Evolutionary conservation across 1,140 invertebrate genomes (phyloP), one percentile per base, ranked within the genome.

Genomic region (Colletes latitarsis): DNA sequence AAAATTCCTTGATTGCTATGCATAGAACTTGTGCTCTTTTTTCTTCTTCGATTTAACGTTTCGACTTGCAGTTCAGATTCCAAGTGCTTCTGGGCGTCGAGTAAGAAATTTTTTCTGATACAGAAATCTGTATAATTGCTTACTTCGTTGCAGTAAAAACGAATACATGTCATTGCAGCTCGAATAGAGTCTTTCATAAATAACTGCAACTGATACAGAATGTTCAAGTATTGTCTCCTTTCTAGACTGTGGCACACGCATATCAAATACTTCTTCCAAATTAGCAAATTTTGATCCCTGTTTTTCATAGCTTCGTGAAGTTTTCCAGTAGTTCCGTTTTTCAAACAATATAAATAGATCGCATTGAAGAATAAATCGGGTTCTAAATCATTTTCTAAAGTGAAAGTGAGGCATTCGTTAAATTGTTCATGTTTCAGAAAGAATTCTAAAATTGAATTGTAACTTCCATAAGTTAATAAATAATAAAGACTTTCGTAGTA

Each of bases 401-500:
- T 95, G 81, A 96, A 96, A 6, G 92, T 90, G 0, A 97, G 89
- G 4, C 96, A 95, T 30, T 95, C 94, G 0, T 91, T 88, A 43
- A 96, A 90, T 75, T 95, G 94, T 30, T 94, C 94, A 21, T 96
- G 95, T 74, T 95, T 95, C 74, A 97, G 93, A 73, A 96, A 95
- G 87, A 97, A 97, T 63, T 95, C 94, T 30, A 97, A 93, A n/a
- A 96, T 95, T 6, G 95, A 95, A 3, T 93, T 92, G 80, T 95
- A 94, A 30, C 95, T 96, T 6, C 96, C 96, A 88, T 97, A 97
- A 69, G 94, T 95, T 0, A 94, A 93, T 6, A 97, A 91, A 92
- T 97, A 97, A 89, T 96, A 96, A 0, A 96, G 87, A 83, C 96
- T 96, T 89, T 97, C 96, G 67, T 95, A 94, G 83, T 96, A 96